Evolutionary conservation across 53 echinoderm and acorn worm species (phyloP).

Genomic region (Astropecten irregularis): DNA sequence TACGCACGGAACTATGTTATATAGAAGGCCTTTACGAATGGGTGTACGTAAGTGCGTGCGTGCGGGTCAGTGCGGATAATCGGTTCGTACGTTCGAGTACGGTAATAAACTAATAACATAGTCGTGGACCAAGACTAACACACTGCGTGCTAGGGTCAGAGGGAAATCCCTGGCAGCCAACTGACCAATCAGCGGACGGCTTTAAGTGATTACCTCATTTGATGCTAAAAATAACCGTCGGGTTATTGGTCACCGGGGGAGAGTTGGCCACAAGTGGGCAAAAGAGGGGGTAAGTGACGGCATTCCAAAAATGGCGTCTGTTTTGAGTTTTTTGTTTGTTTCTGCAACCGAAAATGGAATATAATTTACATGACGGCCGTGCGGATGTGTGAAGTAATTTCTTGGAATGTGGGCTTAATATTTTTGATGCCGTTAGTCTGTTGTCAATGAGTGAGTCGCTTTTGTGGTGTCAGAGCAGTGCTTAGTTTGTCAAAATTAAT

Average conservation of each 20-base stretch:
- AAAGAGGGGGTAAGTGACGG: slow-evolving; percentile 25
- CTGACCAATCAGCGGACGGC: slow-evolving; percentile 41
- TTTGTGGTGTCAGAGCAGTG: too few relatives aligned
- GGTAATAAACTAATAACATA: too few relatives aligned
- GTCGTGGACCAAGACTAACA: too few relatives aligned
- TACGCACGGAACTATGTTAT: too few relatives aligned
- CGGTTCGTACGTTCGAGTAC: too few relatives aligned
- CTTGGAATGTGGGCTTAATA: neutral
- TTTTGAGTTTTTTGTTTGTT: slow-evolving; percentile 23
- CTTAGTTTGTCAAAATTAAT: too few relatives aligned
- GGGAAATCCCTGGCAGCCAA: slow-evolving; percentile 15
- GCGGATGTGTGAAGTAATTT: neutral
- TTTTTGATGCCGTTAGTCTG: too few relatives aligned
- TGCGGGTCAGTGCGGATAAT: too few relatives aligned
- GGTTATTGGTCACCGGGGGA: slow-evolving; percentile 9
- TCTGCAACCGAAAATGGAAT: neutral
- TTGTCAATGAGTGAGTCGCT: too few relatives aligned
- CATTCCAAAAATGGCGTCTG: slow-evolving; percentile 62
- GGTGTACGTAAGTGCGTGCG: too few relatives aligned
- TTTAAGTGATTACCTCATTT: slow-evolving; percentile 43
- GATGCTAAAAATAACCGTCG: slow-evolving; percentile 28
- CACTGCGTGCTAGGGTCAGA: too few relatives aligned
- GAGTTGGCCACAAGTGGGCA: neutral
- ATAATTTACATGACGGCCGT: neutral
- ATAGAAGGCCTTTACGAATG: too few relatives aligned